Percentiles rank a stretch among this genome's conserved stretches.
phyloP scores from a whole-genome alignment of 2,797 vertebrate genomes.

The Rhinatrema bivittatum region DNA sequence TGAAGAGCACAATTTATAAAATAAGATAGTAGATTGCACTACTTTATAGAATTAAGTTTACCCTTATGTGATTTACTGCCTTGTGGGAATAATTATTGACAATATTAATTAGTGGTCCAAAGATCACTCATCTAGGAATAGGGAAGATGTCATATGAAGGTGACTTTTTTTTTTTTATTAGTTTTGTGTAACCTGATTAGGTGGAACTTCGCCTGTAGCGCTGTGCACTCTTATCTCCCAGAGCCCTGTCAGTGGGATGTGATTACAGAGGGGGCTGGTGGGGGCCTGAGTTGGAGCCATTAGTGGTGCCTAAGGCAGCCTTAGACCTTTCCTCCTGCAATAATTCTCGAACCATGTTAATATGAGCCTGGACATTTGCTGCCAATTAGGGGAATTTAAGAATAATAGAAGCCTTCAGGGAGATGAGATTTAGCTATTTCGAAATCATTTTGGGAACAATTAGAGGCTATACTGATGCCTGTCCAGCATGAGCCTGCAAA shows the following conservation, averaged over 20 bases:
- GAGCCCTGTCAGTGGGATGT: slow-evolving; percentile 6
- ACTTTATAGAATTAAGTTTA: too few species aligned
- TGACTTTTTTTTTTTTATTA: too few species aligned
- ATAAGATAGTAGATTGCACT: too few species aligned
- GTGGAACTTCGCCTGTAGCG: slow-evolving; percentile 11
- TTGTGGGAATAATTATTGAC: too few species aligned
- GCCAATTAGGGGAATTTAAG: slow-evolving; percentile 33
- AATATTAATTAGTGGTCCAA: too few species aligned
- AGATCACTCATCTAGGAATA: too few species aligned
- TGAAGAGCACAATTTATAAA: too few species aligned
- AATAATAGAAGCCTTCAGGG: background rate
- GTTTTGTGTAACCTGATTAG: slow-evolving; percentile 31
- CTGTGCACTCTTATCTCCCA: slow-evolving; percentile 13
- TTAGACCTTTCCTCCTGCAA: slow-evolving; percentile 39
- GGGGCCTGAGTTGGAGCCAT: slow-evolving; percentile 6
- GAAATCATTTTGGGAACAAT: background rate
- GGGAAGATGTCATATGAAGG: too few species aligned
- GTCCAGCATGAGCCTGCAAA: too few species aligned
- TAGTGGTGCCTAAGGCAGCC: slow-evolving; percentile 30
- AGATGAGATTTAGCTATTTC: slow-evolving; percentile 15
- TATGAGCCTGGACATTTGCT: slow-evolving; percentile 25
- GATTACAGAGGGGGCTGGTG: slow-evolving; percentile 23
- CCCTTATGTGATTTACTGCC: too few species aligned
- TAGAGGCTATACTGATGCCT: background rate
- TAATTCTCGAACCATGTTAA: slow-evolving; percentile 17